phyloP scores from a whole-genome alignment of 2,888 invertebrate genomes.

The Tricholauxania praeusta region DNA sequence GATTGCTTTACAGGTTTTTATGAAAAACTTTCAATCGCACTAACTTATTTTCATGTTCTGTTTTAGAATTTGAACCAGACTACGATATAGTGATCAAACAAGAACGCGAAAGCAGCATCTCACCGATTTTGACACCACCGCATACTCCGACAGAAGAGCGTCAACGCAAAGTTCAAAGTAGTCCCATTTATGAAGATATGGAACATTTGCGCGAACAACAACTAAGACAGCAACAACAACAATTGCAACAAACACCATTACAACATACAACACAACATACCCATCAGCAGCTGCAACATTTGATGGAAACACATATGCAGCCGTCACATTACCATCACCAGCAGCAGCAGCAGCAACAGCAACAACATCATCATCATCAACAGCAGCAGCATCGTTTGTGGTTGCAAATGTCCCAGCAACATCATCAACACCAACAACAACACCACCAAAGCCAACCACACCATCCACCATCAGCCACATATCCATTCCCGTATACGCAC shows the following conservation, averaged over 20 bases:
- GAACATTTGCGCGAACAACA: slow-evolving; percentile 55
- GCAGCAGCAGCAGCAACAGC: slow-evolving; percentile 48
- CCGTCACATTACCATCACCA: slow-evolving; percentile 42
- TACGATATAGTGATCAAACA: slow-evolving; percentile 73
- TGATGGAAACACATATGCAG: slow-evolving; percentile 32
- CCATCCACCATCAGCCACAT: slow-evolving; percentile 52
- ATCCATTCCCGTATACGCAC: slow-evolving; percentile 41
- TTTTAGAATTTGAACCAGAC: slow-evolving; percentile 73
- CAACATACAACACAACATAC: slow-evolving; percentile 42
- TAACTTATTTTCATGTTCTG: slow-evolving; percentile 1
- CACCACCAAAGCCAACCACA: slow-evolving; percentile 46
- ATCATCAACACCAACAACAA: slow-evolving; percentile 59
- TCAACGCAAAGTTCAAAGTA: slow-evolving; percentile 47
- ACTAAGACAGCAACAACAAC: slow-evolving; percentile 49
- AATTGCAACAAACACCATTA: slow-evolving; percentile 36
- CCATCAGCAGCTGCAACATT: slow-evolving; percentile 5
- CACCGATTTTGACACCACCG: slow-evolving; percentile 78
- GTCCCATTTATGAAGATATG: slow-evolving; percentile 54
- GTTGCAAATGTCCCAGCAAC: slow-evolving; percentile 54
- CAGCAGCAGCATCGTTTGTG: slow-evolving; percentile 56
- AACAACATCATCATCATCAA: slow-evolving; percentile 51
- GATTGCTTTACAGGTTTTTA: too few relatives aligned
- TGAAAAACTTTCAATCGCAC: not conserved
- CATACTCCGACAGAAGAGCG: slow-evolving; percentile 77
- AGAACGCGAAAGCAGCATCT: slow-evolving; percentile 71